Evolutionary conservation across 2,888 invertebrate genomes (phyloP).

Genomic region (Heliconius ethilla): DNA sequence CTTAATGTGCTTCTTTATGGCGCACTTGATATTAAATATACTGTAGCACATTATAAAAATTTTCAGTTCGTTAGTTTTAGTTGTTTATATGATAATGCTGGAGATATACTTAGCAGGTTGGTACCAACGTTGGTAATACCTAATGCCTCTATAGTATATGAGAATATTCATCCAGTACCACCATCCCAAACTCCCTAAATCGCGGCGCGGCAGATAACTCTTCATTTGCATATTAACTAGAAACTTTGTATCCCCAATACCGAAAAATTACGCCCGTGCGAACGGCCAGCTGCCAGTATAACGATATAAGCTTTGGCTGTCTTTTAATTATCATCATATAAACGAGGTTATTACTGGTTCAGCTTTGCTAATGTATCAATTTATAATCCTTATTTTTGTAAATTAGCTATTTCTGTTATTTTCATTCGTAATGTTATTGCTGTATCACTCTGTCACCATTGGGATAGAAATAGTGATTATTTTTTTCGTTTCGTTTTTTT

Average conservation of each 20-base stretch:
- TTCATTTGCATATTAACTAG: constrained; percentile 81
- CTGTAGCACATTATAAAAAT: constrained; percentile 56
- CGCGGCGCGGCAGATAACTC: constrained; percentile 66
- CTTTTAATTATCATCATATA: constrained; percentile 29
- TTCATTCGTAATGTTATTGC: background rate
- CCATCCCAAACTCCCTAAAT: constrained; percentile 41
- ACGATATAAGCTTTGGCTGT: constrained; percentile 21
- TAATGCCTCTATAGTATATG: constrained; percentile 45
- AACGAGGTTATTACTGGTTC: constrained; percentile 19
- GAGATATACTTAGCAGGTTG: constrained; percentile 10
- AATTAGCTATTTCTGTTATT: background rate
- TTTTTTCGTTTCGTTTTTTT: background rate
- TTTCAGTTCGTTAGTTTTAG: constrained; percentile 38
- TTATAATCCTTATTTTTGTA: background rate
- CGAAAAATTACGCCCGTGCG: constrained; percentile 74
- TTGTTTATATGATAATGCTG: constrained; percentile 24
- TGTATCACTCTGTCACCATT: background rate
- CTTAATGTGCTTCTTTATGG: constrained; percentile 67
- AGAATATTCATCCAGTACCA: constrained; percentile 46
- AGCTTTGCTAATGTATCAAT: constrained; percentile 8
- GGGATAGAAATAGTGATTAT: background rate
- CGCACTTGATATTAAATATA: constrained; percentile 61
- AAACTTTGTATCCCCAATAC: constrained; percentile 76
- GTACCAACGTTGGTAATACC: constrained; percentile 43
- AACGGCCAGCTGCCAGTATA: constrained; percentile 68